These are phyloP conservation scores for Cheilosia variabilis DNA, from an alignment of 2,888 invertebrate species.

Conservation along the genomic window DNA sequence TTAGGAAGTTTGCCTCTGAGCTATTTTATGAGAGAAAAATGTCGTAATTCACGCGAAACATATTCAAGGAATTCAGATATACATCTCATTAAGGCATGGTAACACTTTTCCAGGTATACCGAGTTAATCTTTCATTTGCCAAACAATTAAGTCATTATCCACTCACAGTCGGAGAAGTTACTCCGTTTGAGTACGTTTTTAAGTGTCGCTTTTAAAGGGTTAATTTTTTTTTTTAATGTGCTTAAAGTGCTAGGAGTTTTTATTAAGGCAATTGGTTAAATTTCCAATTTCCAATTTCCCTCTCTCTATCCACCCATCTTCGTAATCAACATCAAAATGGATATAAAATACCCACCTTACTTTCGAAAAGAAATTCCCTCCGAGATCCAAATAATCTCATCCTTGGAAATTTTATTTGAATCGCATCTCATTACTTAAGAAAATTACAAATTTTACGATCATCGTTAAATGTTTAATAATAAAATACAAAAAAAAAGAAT, in stretches of 20 bases:
- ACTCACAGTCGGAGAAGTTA: too few species aligned
- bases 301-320: background rate
- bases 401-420: slow-evolving; percentile 20
- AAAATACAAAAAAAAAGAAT: slow-evolving; percentile 32
- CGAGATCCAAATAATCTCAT: background rate
- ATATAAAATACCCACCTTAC: background rate
- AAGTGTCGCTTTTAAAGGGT: too few species aligned
- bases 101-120: background rate
- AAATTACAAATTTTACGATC: slow-evolving; percentile 59
- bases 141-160: too few species aligned
- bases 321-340: slow-evolving; percentile 1
- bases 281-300: too few species aligned
- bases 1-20: background rate
- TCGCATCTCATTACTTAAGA: slow-evolving; percentile 54
- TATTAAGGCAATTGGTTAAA: too few species aligned
- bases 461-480: slow-evolving; percentile 52
- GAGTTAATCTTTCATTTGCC: background rate
- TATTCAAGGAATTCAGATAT: background rate
- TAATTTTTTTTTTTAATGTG: too few species aligned
- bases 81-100: background rate
- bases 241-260: too few species aligned
- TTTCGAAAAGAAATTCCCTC: background rate
- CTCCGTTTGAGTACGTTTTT: too few species aligned
- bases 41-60: background rate
- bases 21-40: background rate